phyloP scores from a whole-genome alignment of 2,888 invertebrate species.

The Macropis europaea region DNA sequence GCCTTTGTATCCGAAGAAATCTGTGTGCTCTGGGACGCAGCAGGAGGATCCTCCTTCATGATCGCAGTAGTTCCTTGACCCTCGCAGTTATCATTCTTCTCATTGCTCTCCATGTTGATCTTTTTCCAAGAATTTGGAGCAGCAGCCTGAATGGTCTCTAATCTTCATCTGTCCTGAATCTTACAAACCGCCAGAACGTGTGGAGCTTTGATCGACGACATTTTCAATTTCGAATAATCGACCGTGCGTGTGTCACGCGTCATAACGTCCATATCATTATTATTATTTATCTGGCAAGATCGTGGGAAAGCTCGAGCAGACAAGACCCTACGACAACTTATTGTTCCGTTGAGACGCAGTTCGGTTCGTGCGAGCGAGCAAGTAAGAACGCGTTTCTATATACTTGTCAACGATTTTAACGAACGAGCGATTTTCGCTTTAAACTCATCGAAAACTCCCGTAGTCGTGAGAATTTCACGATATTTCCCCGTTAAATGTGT shows the following conservation, averaged over 20 bases:
- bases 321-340: not conserved
- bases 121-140: not conserved
- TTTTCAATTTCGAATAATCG: not conserved
- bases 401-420: not conserved
- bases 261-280: not conserved
- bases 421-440: not conserved
- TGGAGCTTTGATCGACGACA: not conserved
- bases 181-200: not conserved
- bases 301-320: not conserved
- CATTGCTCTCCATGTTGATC: conserved; percentile 31
- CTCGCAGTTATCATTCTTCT: conserved; percentile 28
- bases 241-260: not conserved
- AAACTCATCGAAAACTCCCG: not conserved
- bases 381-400: not conserved
- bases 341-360: not conserved
- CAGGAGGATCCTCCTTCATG: conserved; percentile 33
- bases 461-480: conserved; percentile 6
- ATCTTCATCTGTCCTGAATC: not conserved
- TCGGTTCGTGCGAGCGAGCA: not conserved
- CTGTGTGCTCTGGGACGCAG: conserved; percentile 23
- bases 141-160: not conserved
- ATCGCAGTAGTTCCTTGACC: not conserved
- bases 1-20: conserved; percentile 34
- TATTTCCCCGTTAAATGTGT: not conserved
- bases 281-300: not conserved